These are phyloP conservation scores for Pipistrellus kuhlii DNA, from an alignment of 2,797 vertebrate species.

Conservation along the genomic window DNA sequence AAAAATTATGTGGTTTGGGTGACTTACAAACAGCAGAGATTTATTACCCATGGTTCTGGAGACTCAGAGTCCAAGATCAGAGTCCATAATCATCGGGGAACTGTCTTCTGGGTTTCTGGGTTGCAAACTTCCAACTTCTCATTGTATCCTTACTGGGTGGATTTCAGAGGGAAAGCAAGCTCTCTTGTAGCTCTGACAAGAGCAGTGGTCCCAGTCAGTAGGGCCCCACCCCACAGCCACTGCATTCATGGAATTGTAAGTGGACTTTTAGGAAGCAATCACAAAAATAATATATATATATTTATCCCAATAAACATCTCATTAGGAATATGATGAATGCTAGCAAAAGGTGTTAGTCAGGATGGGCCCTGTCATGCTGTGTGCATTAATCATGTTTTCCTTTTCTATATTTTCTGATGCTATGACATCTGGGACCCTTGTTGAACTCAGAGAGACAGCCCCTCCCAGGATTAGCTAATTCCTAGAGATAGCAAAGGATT, in stretches of 20 bases:
- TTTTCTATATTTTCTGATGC: background rate
- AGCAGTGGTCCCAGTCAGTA: background rate
- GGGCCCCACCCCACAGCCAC: background rate
- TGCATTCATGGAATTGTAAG: background rate
- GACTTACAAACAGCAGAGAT: background rate
- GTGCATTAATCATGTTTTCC: background rate
- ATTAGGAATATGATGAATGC: background rate
- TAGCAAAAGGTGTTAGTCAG: background rate
- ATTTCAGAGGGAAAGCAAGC: background rate
- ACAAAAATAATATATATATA: background rate
- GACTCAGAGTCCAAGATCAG: too few species aligned
- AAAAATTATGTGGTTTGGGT: background rate
- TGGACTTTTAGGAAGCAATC: background rate
- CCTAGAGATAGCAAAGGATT: background rate
- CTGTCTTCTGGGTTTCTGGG: background rate
- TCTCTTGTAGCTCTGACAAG: background rate
- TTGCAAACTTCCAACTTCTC: background rate
- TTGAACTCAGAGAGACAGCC: background rate
- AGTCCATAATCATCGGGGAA: background rate
- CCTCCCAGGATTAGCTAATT: background rate
- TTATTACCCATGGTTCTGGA: background rate
- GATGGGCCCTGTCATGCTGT: background rate
- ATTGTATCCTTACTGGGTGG: accelerated
- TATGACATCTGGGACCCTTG: background rate
- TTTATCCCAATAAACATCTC: background rate